These are phyloP conservation scores for Merops nubicus DNA, from an alignment of 2,113 vertebrate species.

Conservation along the genomic window DNA sequence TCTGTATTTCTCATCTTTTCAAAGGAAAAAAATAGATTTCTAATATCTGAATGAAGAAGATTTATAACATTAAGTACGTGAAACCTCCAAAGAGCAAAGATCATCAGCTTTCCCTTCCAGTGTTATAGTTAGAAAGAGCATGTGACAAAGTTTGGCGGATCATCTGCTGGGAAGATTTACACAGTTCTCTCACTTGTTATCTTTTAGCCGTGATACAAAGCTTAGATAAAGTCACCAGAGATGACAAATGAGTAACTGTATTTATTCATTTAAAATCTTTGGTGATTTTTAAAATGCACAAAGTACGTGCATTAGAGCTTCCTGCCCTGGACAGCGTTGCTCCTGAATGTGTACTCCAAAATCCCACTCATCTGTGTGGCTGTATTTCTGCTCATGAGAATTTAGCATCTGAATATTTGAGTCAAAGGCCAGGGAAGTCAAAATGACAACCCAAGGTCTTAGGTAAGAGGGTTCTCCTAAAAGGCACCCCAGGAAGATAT, in stretches of 20 bases:
- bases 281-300: not conserved
- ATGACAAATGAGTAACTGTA: not conserved
- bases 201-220: not conserved
- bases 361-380: not conserved
- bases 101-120: not conserved
- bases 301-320: not conserved
- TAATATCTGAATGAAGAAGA: not conserved
- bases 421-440: not conserved
- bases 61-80: not conserved
- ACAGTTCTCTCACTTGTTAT: not conserved
- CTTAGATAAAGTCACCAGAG: not conserved
- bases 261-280: not conserved
- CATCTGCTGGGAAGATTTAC: not conserved
- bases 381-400: not conserved
- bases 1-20: slow-evolving; percentile 3
- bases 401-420: not conserved
- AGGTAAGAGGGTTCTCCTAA: not conserved
- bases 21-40: not conserved
- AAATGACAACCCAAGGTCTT: not conserved
- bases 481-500: not conserved
- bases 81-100: not conserved
- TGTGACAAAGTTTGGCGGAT: not conserved
- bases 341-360: not conserved
- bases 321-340: not conserved
- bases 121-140: not conserved